Conservation (phyloP, 23 tunicate genomes). For the Botrylloides violaceus region DNA sequence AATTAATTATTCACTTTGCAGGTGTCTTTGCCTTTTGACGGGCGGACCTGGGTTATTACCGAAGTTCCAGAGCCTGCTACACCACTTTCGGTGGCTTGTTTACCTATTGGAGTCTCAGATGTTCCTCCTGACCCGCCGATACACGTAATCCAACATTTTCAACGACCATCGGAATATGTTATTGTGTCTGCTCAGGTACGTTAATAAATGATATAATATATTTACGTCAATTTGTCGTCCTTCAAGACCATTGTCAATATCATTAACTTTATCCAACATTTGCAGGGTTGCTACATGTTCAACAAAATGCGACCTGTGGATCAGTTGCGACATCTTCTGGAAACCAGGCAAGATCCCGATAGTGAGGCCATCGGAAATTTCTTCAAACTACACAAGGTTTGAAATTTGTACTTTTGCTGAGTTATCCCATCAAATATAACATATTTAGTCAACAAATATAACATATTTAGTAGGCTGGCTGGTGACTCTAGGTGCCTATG, state of each 20-base stretch:
- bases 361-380: constrained; percentile 40
- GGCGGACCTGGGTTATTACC: constrained; percentile 77
- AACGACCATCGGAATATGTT: constrained; percentile 87
- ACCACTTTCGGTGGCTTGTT: constrained; percentile 43
- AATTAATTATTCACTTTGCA: no score
- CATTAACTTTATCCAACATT: no score
- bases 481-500: no score
- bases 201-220: no score
- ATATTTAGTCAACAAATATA: no score
- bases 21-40: constrained; percentile 52
- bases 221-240: no score
- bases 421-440: no score
- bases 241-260: no score
- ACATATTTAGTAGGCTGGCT: no score
- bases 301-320: constrained; percentile 81
- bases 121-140: constrained; percentile 94
- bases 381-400: constrained; percentile 60
- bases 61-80: constrained; percentile 60
- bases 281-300: constrained; percentile 92
- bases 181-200: constrained; percentile 84
- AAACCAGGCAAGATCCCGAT: constrained; percentile 46
- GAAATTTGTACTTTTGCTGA: neutral
- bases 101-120: constrained; percentile 35
- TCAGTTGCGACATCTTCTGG: constrained; percentile 65
- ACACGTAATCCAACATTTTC: constrained; percentile 81